A percentile compares a stretch with the other conserved stretches of the same genome.
These are phyloP conservation scores for Pogonocherus hispidulus DNA, from an alignment of 2,888 invertebrate species.

Conservation along the genomic window DNA sequence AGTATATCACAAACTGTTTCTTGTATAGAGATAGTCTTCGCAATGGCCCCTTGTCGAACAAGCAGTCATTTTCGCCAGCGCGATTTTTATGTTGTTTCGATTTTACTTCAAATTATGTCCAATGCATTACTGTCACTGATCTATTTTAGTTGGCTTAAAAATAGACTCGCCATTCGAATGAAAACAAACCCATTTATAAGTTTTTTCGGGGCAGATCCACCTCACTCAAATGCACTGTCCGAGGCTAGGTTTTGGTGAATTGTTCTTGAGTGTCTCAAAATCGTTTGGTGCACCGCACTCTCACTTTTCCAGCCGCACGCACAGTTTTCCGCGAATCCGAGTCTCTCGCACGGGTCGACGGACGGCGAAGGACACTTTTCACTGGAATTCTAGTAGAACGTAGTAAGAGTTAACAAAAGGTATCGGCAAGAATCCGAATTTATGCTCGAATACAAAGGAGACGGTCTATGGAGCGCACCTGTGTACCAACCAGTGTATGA, in stretches of 20 bases:
- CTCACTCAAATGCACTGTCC: constrained; percentile 3
- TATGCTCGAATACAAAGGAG: constrained; percentile 38
- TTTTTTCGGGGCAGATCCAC: constrained; percentile 16
- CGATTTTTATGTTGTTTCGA: constrained; percentile 41
- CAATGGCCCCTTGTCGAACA: constrained; percentile 4
- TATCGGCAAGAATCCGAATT: constrained; percentile 30
- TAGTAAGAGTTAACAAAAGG: constrained; percentile 30
- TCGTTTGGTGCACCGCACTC: constrained; percentile 7
- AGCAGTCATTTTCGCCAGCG: constrained; percentile 26
- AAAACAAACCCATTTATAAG: constrained; percentile 29
- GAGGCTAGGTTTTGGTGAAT: constrained; percentile 19
- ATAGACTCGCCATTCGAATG: constrained; percentile 42
- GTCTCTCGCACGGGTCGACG: constrained; percentile 14
- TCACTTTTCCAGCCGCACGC: constrained; percentile 13
- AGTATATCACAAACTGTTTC: constrained; percentile 40
- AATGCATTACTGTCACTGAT: constrained; percentile 47
- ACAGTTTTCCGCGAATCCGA: background rate
- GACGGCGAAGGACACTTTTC: background rate
- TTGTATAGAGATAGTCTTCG: constrained; percentile 3
- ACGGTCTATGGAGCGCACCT: constrained; percentile 44
- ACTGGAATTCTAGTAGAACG: constrained; percentile 7
- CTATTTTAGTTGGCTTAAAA: constrained; percentile 45
- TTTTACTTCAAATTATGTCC: constrained; percentile 42
- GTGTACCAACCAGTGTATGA: constrained; percentile 45
- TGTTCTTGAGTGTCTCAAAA: constrained; percentile 9